A percentile compares a stretch with the other conserved stretches of the same genome.
phyloP scores from a whole-genome alignment of 2,113 vertebrate genomes.

The Hepsetus odoe region DNA sequence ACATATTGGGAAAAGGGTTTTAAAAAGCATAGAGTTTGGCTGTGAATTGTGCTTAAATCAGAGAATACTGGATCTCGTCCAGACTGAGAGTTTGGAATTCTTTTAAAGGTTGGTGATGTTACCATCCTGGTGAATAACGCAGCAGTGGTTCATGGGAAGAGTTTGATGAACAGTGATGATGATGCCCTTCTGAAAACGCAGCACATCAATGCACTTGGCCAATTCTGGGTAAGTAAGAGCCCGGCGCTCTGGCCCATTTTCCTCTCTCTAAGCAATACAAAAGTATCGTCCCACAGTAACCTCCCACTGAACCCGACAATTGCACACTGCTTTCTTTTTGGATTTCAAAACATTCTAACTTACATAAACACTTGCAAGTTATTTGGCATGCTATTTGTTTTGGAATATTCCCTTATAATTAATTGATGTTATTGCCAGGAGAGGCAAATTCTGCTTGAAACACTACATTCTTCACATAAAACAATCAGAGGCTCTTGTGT shows the following conservation, averaged over 20 bases:
- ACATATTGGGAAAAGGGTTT: not conserved
- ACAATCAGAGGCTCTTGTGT: conserved; percentile 43
- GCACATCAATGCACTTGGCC: conserved; percentile 95
- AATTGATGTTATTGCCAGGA: conserved; percentile 51
- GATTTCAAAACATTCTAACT: conserved; percentile 44
- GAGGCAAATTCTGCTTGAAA: conserved; percentile 40
- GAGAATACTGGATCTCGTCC: not conserved
- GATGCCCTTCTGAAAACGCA: conserved; percentile 95
- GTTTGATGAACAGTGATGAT: conserved; percentile 93
- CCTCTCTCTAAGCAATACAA: not conserved
- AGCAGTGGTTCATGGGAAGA: conserved; percentile 95
- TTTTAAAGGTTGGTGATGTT: conserved; percentile 90
- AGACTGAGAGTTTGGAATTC: conserved; percentile 5
- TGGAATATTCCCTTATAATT: conserved; percentile 47
- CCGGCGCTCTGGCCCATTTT: not conserved
- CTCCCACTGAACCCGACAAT: conserved; percentile 31
- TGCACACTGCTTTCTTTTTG: conserved; percentile 39
- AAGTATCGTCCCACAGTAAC: conserved; percentile 30
- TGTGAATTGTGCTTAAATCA: not conserved
- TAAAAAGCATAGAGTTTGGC: not conserved
- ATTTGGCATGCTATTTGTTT: conserved; percentile 37
- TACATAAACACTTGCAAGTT: conserved; percentile 34
- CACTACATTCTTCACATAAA: conserved; percentile 50
- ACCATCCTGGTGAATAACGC: conserved; percentile 98
- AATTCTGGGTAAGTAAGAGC: conserved; percentile 90